Evolutionary conservation across 2,113 vertebrate genomes (phyloP).

Genomic region (Nipponia nippon): DNA sequence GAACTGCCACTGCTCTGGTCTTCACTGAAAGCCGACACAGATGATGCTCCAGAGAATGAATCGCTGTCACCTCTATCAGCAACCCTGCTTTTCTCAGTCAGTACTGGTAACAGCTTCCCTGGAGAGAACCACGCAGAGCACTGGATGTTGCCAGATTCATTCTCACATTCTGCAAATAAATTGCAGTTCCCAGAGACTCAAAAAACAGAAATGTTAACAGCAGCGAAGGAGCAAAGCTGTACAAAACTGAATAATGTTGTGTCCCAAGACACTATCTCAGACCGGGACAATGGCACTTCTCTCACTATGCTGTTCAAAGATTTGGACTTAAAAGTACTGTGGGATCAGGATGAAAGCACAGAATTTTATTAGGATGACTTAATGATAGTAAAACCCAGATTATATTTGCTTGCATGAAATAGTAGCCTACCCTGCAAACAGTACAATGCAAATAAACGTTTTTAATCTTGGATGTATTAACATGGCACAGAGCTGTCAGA

Average conservation of each 20-base stretch:
- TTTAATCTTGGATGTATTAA: not conserved
- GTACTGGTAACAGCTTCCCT: not conserved
- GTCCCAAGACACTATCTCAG: not conserved
- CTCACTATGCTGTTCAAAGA: conserved; percentile 56
- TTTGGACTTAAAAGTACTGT: conserved; percentile 69
- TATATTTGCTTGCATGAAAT: not conserved
- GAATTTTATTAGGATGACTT: not conserved
- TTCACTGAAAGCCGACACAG: not conserved
- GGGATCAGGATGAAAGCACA: conserved; percentile 39
- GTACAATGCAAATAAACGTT: not conserved
- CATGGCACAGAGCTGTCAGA: not conserved
- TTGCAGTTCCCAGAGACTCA: not conserved
- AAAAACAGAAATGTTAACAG: not conserved
- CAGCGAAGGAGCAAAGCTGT: not conserved
- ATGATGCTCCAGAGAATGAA: fast-evolving
- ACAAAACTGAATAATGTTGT: not conserved
- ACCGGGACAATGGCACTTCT: not conserved
- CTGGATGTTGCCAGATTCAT: not conserved
- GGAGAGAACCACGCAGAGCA: fast-evolving
- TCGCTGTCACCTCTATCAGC: fast-evolving
- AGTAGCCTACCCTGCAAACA: not conserved
- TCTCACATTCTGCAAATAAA: not conserved
- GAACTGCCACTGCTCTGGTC: not conserved
- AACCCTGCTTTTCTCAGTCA: not conserved
- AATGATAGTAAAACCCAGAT: not conserved